Base-by-base conservation (phyloP, 2,113 vertebrate species). In the Hydrolagus affinis region DNA sequence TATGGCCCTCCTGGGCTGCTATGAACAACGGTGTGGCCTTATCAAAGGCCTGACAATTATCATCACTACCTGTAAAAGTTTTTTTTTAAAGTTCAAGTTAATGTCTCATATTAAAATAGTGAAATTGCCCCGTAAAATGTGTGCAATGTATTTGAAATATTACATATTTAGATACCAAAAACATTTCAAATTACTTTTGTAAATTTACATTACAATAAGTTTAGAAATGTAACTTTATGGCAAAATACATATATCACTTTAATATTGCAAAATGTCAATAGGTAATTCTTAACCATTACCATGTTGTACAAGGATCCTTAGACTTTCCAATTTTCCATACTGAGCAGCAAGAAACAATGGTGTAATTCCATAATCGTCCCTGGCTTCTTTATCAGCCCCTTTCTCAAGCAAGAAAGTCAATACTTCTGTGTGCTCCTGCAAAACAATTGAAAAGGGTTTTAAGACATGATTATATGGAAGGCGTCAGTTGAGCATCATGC, bases 1-100 rank as follows among this genome's bases (percentile, higher is more conserved):
- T 8, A 44, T 98, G 95, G n/a, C 96, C 97, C 87, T 99, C 96
- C 88, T 99, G 98, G 0, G 95, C 93, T n/a, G 97, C 95, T 8
- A 99, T 97, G 86, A 98, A 91, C 86, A 99, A 92, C 0, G 98
- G 96, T 0, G 96, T 96, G 85, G 97, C 97, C 88, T 92, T 91
- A 90, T 99, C 97, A 8, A 91, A 92, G 10, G 96, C 96, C 87
- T 96, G 96, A 85, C 91, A 92, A 91, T 96, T 97, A 85, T 97
- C 89, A 0, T 92, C 90, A 19, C 96, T 96, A 73, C 97, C 98
- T 99, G 86, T 72, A 44, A 86, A 64, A 86, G 90, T 70, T 10
- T 86, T 7, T 64, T 86, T 77, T 86, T 17, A 86, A 21, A 73
- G 14, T 83, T 2, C 28, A 83, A 32, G 62, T 64, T 83, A 8